Base-by-base conservation (phyloP, 1,140 invertebrate genomes). In the Panagrolaimus sp. region DNA sequence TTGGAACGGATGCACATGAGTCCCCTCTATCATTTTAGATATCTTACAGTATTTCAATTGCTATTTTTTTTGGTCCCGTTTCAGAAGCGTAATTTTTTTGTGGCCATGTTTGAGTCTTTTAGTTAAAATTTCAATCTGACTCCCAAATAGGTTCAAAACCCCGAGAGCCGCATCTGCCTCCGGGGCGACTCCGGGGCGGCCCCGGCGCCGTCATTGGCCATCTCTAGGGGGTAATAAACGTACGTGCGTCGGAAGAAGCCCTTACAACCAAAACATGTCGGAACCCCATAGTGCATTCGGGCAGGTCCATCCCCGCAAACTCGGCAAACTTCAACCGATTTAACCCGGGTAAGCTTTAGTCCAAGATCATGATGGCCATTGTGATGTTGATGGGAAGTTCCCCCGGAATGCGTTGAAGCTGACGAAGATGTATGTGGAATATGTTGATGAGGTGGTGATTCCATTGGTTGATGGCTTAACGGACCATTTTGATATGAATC, bases 251-350 rank as follows among this genome's bases (percentile, higher is more conserved):
- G n/a, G 64, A 72, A 73, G 46, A 73, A 73, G 8, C 73, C 74
- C 32, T 75, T 76, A 67, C 74, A 75, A 0, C 75, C 75, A 48
- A 79, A 77, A 62, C 75, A 77, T 5, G 75, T 77, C 1, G 77
- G 75, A 38, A 77, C 77, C 43, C 80, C 82, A 70, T 82, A 82
- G 70, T 82, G 80, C 63, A 76, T 81, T 17, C 83, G 74, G 7
- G 80, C 80, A 28, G 80, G 83, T 38, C 73, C 73, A 62, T 82
- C 80, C 8, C 82, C 80, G 68, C 80, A 82, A 15, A 82, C 80
- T 55, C 78, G 69, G 66, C 80, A 82, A 17, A 55, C 78, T 63
- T 82, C 80, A 32, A 68, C 46, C 38, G 77, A 76, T 52, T 79
- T 77, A 7, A 80, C 78, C 10, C 52, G 52, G 2, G 21, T 28